Evolutionary conservation across 2,797 vertebrate genomes (phyloP), one percentile per base, ranked within the genome.

Genomic region (Gephyroberyx darwinii): DNA sequence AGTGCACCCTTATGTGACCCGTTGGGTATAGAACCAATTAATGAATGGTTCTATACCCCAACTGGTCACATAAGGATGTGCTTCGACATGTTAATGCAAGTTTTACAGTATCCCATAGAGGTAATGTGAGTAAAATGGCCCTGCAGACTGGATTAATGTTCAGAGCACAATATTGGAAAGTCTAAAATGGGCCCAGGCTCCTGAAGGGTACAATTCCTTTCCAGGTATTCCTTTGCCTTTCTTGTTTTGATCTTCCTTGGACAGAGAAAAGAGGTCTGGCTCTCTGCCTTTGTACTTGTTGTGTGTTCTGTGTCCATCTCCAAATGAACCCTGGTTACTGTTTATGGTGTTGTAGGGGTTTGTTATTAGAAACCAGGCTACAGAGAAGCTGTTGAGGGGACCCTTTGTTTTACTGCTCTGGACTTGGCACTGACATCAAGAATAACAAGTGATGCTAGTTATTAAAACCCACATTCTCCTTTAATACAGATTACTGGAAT

Each of bases 91-190:
- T 77, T 90, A 26, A 2, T 26, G 26, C 69, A 31, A 33, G 78
- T 87, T 80, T 84, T 81, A 74, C 51, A 58, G 69, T 45, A 67
- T 71, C 60, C 17, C 41, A 43, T 6, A 41, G 61, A 78, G 39
- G 69, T 75, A 70, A 60, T 64, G 19, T 58, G 65, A 84, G 75
- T 75, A 51, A 80, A 81, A 71, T 26, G 22, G 58, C 45, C 22
- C 41, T 41, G 13, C 62, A 2, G 52, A 45, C n/a, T 61, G 41
- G 35, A 63, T 81, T 70, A 50, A 58, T 35, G 53, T 51, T 69
- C 51, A 5, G 4, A 48, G 69, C 45, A 70, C 19, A 31, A 54
- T 58, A 53, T 33, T 58, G 45, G 35, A 12, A 68, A 67, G 39
- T 68, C 65, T 63, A 77, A 81, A 80, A 69, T 20, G 53, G 78